phyloP scores from a whole-genome alignment of 2,888 invertebrate genomes.

The Gerris lacustris region DNA sequence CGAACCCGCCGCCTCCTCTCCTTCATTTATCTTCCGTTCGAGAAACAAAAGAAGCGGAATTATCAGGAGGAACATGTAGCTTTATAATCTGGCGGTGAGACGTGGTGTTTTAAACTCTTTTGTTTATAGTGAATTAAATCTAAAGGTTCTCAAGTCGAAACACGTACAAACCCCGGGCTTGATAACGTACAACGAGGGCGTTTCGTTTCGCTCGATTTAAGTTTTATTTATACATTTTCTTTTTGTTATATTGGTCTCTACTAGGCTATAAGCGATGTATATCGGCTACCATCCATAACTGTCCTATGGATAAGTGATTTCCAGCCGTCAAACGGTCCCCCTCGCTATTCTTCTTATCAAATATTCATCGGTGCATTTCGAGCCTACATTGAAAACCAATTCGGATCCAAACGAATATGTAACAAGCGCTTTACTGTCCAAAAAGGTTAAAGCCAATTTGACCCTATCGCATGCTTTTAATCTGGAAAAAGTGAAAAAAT shows the following conservation, averaged over 20 bases:
- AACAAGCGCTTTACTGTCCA: too few relatives aligned
- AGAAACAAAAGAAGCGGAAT: neutral
- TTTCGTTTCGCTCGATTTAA: neutral
- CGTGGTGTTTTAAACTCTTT: neutral
- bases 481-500: too few relatives aligned
- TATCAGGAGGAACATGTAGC: neutral
- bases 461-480: too few relatives aligned
- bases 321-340: too few relatives aligned
- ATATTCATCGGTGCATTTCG: too few relatives aligned
- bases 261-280: too few relatives aligned
- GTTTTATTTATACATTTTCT: constrained; percentile 1
- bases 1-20: neutral
- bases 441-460: too few relatives aligned
- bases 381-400: too few relatives aligned
- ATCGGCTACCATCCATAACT: too few relatives aligned
- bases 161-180: neutral
- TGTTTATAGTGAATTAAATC: constrained; percentile 3
- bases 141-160: neutral
- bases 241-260: neutral
- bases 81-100: neutral
- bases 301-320: too few relatives aligned
- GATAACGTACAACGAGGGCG: neutral
- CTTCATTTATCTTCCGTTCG: neutral
- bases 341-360: too few relatives aligned
- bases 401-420: too few relatives aligned